phyloP scores from a whole-genome alignment of 2,113 vertebrate genomes.

The Micromys minutus region DNA sequence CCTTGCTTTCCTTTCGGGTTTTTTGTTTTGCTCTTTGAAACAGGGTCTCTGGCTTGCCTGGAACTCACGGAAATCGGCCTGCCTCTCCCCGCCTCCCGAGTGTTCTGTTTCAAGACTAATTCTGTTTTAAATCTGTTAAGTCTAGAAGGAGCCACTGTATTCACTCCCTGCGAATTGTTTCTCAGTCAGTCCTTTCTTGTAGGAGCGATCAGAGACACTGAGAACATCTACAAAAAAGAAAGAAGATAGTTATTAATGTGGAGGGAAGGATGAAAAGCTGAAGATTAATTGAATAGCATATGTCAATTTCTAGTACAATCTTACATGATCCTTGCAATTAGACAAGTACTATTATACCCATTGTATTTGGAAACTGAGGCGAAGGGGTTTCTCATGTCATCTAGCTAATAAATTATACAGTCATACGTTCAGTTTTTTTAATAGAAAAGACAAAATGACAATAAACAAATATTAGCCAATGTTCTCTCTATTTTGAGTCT shows the following conservation, averaged over 20 bases:
- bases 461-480: slow-evolving; percentile 36
- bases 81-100: not conserved
- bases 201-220: not conserved
- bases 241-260: not conserved
- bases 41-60: not conserved
- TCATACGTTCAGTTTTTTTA: slow-evolving; percentile 27
- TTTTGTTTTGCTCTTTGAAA: not conserved
- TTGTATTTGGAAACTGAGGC: slow-evolving; percentile 24
- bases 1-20: not conserved
- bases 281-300: not conserved
- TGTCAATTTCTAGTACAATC: not conserved
- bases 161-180: not conserved
- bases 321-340: slow-evolving; percentile 22
- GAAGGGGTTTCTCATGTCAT: not conserved
- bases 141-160: not conserved
- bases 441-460: slow-evolving; percentile 4
- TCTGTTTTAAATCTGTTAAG: not conserved
- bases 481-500: slow-evolving; percentile 12
- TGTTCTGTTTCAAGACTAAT: not conserved
- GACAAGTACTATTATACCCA: not conserved
- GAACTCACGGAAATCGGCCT: not conserved
- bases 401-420: slow-evolving; percentile 13
- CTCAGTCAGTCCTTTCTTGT: not conserved
- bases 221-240: not conserved
- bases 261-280: not conserved